Evolutionary conservation across 2,888 invertebrate genomes (phyloP).

Genomic region (Cataglyphis livida): DNA sequence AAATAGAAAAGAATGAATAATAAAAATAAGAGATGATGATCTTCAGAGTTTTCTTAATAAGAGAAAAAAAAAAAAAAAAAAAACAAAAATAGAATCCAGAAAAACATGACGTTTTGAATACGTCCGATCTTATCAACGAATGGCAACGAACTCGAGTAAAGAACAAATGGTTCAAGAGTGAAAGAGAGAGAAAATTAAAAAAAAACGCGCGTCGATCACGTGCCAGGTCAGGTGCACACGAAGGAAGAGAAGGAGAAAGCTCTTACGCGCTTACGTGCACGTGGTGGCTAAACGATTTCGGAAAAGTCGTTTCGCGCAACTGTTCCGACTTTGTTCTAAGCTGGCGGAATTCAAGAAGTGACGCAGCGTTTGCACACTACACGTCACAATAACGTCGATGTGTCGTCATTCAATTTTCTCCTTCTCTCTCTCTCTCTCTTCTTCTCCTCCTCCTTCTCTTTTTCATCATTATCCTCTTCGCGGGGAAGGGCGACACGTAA

Average conservation of each 20-base stretch:
- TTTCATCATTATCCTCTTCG: constrained; percentile 5
- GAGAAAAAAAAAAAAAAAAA: no score
- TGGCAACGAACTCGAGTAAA: not conserved
- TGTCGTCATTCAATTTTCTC: not conserved
- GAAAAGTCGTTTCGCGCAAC: constrained; percentile 52
- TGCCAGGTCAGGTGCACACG: constrained; percentile 1
- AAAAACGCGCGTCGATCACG: constrained; percentile 50
- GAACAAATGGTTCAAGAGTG: constrained; percentile 33
- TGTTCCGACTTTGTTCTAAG: constrained; percentile 56
- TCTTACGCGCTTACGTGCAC: constrained; percentile 25
- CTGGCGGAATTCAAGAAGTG: constrained; percentile 56
- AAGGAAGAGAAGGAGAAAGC: constrained; percentile 49
- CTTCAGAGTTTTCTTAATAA: no score
- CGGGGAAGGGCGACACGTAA: constrained; percentile 44
- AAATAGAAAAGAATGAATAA: no score
- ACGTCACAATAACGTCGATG: not conserved
- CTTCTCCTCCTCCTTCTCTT: not conserved
- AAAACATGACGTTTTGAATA: no score
- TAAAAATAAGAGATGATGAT: no score
- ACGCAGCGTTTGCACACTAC: constrained; percentile 44
- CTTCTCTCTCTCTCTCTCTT: not conserved
- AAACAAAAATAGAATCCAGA: no score
- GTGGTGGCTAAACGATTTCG: constrained; percentile 41
- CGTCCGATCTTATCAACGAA: no score
- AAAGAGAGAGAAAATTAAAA: constrained; percentile 10